phyloP scores from a whole-genome alignment of 2,113 vertebrate genomes.

The Hydrolagus affinis region DNA sequence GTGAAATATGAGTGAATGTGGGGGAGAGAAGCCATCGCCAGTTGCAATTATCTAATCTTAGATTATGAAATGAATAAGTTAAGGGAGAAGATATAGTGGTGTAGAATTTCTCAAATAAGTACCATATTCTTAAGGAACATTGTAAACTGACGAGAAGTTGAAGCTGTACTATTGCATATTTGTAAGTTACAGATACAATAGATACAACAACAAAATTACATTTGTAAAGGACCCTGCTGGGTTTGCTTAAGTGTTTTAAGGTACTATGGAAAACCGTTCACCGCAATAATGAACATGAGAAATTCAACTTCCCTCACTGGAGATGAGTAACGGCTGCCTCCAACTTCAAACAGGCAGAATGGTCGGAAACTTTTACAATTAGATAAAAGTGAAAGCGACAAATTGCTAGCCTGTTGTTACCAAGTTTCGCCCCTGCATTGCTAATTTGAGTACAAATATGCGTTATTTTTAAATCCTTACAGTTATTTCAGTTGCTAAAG shows the following conservation, averaged over 20 bases:
- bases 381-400: background rate
- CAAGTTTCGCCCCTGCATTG: background rate
- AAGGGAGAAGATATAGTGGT: background rate
- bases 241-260: background rate
- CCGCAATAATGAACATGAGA: background rate
- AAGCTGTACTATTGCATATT: background rate
- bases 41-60: background rate
- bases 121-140: background rate
- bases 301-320: background rate
- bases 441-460: background rate
- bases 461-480: background rate
- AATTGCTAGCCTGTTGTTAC: background rate
- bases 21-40: background rate
- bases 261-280: background rate
- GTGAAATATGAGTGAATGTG: background rate
- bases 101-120: background rate
- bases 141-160: background rate
- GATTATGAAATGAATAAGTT: background rate
- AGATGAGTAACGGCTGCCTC: background rate
- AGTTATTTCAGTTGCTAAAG: background rate
- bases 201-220: too few relatives aligned
- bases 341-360: background rate
- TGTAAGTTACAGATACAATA: background rate
- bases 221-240: background rate
- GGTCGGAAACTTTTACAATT: background rate